Evolutionary conservation across 2,888 invertebrate species (phyloP), one percentile per base, ranked within the genome.

Genomic region (Protula sp.): DNA sequence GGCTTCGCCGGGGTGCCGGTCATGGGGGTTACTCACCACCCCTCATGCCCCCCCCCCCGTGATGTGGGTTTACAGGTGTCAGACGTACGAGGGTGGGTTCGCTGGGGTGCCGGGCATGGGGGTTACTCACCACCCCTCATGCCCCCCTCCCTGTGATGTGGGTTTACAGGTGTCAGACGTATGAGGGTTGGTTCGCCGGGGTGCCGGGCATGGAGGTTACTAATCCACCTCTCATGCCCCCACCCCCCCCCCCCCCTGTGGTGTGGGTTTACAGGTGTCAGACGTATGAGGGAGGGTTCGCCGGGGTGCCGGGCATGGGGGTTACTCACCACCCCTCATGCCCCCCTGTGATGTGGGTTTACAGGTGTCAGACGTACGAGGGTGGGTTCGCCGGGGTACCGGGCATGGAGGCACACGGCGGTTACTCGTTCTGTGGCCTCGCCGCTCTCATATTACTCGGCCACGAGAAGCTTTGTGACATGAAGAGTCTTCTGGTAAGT

Each of bases 71-170:
- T n/a, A n/a, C n/a, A 87, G 90, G 68, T 98, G 98, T 83, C 98
- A 99, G 82, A 94, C 95, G 0, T 99, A 97, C 83, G 99, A 99
- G 83, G 99, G 99, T 50, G 99, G 99, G 0, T 99, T 99, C 84
- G 91, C 90, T 47, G 97, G 95, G 0, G 89, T 86, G 68, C 93
- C 93, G 0, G 93, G 92, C 5, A 87, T 93, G 86, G 99, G 99
- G 82, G 98, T n/a, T n/a, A n/a, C n/a, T n/a, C n/a, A n/a, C n/a
- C n/a, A n/a, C n/a, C n/a, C n/a, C n/a, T n/a, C n/a, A n/a, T n/a
- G n/a, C n/a, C n/a, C n/a, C n/a, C n/a, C n/a, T n/a, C n/a, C n/a
- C n/a, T n/a, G n/a, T n/a, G n/a, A n/a, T n/a, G n/a, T n/a, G n/a
- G n/a, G n/a, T n/a, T n/a, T n/a, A n/a, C n/a, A 87, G 90, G 68